These are phyloP conservation scores for Oedothorax gibbosus DNA, from an alignment of 1,140 invertebrate genomes.

Conservation along the genomic window DNA sequence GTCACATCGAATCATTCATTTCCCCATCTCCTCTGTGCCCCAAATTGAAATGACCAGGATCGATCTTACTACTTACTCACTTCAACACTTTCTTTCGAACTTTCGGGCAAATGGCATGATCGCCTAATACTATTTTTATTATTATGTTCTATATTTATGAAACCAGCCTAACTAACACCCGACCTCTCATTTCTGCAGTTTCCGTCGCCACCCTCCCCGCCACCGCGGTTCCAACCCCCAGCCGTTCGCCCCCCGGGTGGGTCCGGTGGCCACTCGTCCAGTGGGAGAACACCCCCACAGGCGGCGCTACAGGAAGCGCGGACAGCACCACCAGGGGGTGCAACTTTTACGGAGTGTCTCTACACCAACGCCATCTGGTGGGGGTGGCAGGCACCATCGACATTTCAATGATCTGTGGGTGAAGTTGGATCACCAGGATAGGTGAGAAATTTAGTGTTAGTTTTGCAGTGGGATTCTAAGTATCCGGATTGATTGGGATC, in stretches of 20 bases:
- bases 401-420: constrained; percentile 48
- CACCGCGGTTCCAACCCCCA: constrained; percentile 2
- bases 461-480: neutral
- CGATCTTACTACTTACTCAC: too few relatives aligned
- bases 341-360: constrained; percentile 25
- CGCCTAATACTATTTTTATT: too few relatives aligned
- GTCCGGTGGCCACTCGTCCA: neutral
- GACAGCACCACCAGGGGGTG: constrained; percentile 33
- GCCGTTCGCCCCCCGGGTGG: neutral
- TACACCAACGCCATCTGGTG: neutral
- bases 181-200: neutral
- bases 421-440: constrained; percentile 29
- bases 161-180: neutral
- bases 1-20: too few relatives aligned
- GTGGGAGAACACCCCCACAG: neutral
- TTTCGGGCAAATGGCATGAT: too few relatives aligned
- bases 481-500: neutral
- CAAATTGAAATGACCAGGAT: too few relatives aligned
- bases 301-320: constrained; percentile 12
- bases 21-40: too few relatives aligned
- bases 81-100: too few relatives aligned
- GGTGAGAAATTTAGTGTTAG: neutral
- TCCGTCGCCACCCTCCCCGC: constrained; percentile 10
- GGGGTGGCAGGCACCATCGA: neutral
- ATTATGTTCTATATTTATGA: neutral